These are phyloP conservation scores for Rhynchotus rufescens DNA, from an alignment of 2,797 vertebrate genomes.

Conservation along the genomic window DNA sequence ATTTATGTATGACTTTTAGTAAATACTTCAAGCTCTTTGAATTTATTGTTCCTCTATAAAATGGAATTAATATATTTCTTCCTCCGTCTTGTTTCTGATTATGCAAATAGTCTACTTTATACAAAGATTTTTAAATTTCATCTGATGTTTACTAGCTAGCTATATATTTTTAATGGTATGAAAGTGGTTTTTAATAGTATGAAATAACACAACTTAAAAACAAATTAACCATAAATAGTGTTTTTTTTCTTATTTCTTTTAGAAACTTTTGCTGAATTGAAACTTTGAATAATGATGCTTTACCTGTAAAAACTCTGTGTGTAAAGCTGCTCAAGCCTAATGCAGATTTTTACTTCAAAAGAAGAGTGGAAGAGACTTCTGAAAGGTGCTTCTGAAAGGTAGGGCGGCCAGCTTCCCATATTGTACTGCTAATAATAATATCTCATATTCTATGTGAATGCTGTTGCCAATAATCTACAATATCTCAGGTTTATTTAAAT, in stretches of 20 bases:
- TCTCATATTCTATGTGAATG: too few species aligned
- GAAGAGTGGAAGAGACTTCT: too few species aligned
- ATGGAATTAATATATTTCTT: not conserved
- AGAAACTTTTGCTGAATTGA: not conserved
- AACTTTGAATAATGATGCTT: not conserved
- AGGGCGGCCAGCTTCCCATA: not conserved
- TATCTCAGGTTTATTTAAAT: not conserved
- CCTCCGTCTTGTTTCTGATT: not conserved
- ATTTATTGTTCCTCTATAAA: not conserved
- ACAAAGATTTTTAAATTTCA: not conserved
- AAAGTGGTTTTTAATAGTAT: too few species aligned
- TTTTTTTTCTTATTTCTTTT: not conserved
- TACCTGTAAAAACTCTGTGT: too few species aligned
- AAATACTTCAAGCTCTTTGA: not conserved
- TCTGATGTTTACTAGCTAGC: not conserved
- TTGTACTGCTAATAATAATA: too few species aligned
- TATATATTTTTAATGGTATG: not conserved
- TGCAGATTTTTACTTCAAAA: not conserved
- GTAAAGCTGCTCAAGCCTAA: too few species aligned
- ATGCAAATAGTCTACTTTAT: too few species aligned
- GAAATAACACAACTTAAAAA: not conserved
- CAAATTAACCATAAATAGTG: not conserved
- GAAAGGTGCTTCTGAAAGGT: too few species aligned
- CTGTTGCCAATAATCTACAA: too few species aligned
- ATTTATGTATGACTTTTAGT: not conserved